These are phyloP conservation scores for Habrosyne pyritoides DNA, from an alignment of 2,888 invertebrate species.

Conservation along the genomic window DNA sequence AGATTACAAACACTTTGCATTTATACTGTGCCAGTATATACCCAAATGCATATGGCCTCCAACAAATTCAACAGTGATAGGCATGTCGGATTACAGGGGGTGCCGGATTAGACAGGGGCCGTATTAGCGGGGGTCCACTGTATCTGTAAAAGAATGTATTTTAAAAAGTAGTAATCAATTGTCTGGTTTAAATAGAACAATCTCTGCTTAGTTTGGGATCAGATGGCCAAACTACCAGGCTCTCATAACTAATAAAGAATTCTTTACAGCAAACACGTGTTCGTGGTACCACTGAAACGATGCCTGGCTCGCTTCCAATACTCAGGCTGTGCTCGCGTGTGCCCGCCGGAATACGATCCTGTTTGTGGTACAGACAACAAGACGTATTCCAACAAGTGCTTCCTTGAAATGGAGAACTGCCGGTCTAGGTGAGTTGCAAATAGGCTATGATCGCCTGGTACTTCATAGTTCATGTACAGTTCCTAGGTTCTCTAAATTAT, in stretches of 20 bases:
- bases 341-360: constrained; percentile 93
- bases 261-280: constrained; percentile 91
- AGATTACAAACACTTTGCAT: too few species aligned
- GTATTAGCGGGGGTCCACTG: too few species aligned
- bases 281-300: constrained; percentile 94
- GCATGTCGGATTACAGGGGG: too few species aligned
- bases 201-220: too few species aligned
- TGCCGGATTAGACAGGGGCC: too few species aligned
- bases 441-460: constrained; percentile 18
- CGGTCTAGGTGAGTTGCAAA: constrained; percentile 84
- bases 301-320: constrained; percentile 93
- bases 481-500: neutral
- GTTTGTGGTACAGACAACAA: constrained; percentile 96
- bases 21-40: too few species aligned
- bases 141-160: too few species aligned
- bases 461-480: neutral
- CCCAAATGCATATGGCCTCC: too few species aligned
- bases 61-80: too few species aligned
- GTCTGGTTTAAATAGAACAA: too few species aligned
- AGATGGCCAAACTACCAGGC: constrained; percentile 21
- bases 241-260: constrained; percentile 23
- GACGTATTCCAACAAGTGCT: constrained; percentile 97
- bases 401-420: constrained; percentile 95
- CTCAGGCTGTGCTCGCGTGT: constrained; percentile 93
- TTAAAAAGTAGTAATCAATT: too few species aligned